phyloP scores from a whole-genome alignment of 2,888 invertebrate species.

The Eupithecia abbreviata region DNA sequence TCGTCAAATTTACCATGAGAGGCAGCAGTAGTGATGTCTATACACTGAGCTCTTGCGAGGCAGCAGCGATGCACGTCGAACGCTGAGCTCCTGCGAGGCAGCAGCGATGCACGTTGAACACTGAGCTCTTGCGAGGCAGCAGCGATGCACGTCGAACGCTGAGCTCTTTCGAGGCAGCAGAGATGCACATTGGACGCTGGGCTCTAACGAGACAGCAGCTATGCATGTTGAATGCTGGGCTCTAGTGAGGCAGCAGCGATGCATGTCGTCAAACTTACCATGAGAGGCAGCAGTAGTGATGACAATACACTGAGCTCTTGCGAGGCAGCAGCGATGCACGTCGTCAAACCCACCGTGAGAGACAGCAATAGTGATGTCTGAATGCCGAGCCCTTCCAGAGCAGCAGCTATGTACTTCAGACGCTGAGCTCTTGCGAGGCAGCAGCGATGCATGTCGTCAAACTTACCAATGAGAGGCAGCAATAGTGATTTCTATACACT shows the following conservation, averaged over 20 bases:
- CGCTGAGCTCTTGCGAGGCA: constrained; percentile 1
- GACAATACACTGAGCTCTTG: too few relatives aligned
- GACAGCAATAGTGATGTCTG: background rate
- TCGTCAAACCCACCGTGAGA: background rate
- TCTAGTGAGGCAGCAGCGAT: background rate
- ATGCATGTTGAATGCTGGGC: background rate
- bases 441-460: background rate
- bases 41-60: background rate
- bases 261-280: background rate
- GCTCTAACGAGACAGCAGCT: background rate
- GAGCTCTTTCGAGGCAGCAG: constrained; percentile 17
- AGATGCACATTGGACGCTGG: background rate
- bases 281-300: background rate
- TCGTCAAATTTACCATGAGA: background rate
- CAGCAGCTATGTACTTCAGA: constrained; percentile 10
- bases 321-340: constrained; percentile 25
- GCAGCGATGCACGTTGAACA: background rate
- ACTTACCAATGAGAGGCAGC: constrained; percentile 14
- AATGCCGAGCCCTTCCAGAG: constrained; percentile 20
- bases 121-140: background rate
- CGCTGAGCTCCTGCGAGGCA: background rate
- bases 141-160: background rate
- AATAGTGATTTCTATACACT: background rate
- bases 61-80: background rate
- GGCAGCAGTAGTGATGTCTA: constrained; percentile 19